Evolutionary conservation across 1,140 invertebrate genomes (phyloP), one percentile per base, ranked within the genome.

Genomic region (Rhysida immarginata): DNA sequence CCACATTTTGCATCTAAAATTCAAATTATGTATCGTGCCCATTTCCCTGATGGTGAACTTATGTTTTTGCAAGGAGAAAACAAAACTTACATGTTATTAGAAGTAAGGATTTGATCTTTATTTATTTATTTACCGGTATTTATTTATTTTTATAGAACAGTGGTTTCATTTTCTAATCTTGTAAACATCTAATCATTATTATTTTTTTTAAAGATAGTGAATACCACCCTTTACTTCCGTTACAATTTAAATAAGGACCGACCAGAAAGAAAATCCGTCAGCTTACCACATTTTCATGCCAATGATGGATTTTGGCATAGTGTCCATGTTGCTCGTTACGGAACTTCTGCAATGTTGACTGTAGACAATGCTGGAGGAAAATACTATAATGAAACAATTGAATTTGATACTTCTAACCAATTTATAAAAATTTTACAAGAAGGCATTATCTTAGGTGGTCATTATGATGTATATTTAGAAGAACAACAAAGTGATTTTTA

Each of bases 251-350:
- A 72, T 44, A 63, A 67, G 35, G 35, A 53, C 44, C 58, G 61
- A 45, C 23, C 26, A 21, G 53, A 64, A 24, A 54, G 69, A 62
- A 41, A 64, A 63, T 56, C 63, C 44, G 53, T 75, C 2, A 62
- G 62, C 43, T 60, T 75, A 45, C 65, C 65, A 1, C 26, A 65
- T 51, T 66, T 71, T 18, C 60, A 59, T 5, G 73, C 71, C 21
- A 69, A 66, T 54, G 73, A 77, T 61, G 75, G 75, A 13, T 68
- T 70, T 58, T 76, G 75, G 74, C 75, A 77, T 55, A 66, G 65
- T 0, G 67, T 74, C 0, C 60, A 64, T 18, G 63, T 67, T 14
- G 35, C 45, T 41, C 63, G 75, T 8, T 70, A 63, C 56, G 73
- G 74, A 2, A 65, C 65, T 35, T 68, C 68, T 59, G 69, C 74